Evolutionary conservation across 2,113 vertebrate species (phyloP), one percentile per base, ranked within the genome.

Genomic region (Halichoeres trimaculatus): DNA sequence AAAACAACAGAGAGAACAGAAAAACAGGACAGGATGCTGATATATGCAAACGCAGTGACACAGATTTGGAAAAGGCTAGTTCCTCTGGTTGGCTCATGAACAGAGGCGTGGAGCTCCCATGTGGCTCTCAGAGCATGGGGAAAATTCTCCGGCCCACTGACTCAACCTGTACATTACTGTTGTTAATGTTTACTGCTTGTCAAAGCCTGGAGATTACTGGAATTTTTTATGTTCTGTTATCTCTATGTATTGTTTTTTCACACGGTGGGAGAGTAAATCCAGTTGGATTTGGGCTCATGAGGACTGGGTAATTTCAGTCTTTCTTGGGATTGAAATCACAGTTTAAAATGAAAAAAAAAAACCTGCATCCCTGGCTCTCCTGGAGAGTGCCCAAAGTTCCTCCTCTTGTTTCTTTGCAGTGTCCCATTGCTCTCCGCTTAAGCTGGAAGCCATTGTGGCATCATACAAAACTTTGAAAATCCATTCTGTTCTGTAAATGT

Each of bases 141-240:
- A 76, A 93, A 95, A 93, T 95, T 90, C 94, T 95, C 95, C 94
- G 93, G 95, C 94, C 95, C 94, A 92, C 94, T 95, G 95, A 95
- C 95, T 95, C 95, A 95, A 96, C 95, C 93, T 98, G 96, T 98
- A 98, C 95, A 96, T 97, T 97, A 97, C 94, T 95, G 96, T 97
- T 97, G 95, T 97, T 96, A 96, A 97, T 97, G 97, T 98, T 98
- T 98, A 98, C 96, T 96, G 96, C 95, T 95, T 83, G 91, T 95
- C 93, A 94, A 95, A 96, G 96, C 96, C 96, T 97, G 96, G 96
- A 98, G 95, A 96, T 96, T 96, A 97, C 97, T 98, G 96, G 97
- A 98, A 95, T 93, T 94, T 93, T 69, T 78, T 92, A 65, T 76
- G 71, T 89, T 86, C 86, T 76, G 62, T 86, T 85, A 76, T 87